Percentiles rank a stretch among this genome's conserved stretches.
These are phyloP conservation scores for Pygocentrus nattereri DNA, from an alignment of 2,797 vertebrate genomes.

Conservation along the genomic window DNA sequence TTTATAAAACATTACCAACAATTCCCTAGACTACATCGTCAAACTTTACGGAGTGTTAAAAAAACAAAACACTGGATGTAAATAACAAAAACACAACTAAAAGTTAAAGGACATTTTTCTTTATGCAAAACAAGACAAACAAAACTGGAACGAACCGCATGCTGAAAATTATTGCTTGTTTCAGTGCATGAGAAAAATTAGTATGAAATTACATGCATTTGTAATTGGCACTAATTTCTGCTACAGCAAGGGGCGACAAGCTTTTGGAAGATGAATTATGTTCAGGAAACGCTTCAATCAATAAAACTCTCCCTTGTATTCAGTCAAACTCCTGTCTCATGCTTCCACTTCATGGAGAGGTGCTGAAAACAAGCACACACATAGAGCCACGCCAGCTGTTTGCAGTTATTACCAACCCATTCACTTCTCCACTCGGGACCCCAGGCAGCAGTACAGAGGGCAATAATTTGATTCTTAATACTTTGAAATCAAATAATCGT, in stretches of 20 bases:
- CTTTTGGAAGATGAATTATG: background rate
- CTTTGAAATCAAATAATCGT: conserved; percentile 56
- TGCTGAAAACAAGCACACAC: background rate
- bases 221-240: background rate
- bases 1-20: no score
- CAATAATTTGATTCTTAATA: conserved; percentile 55
- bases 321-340: background rate
- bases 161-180: no score
- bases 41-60: no score
- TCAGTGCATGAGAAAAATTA: background rate
- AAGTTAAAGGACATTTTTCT: no score
- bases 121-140: no score
- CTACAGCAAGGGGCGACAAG: background rate
- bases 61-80: no score
- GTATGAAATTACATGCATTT: background rate
- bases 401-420: conserved; percentile 42
- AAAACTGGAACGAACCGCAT: no score
- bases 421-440: conserved; percentile 32
- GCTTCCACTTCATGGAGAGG: background rate
- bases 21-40: no score
- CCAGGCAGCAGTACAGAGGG: conserved; percentile 32
- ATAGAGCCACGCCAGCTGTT: conserved; percentile 27
- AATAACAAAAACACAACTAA: no score
- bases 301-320: background rate
- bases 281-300: background rate